Conservation (phyloP, 1,140 invertebrate species). For the Goniozus legneri region DNA sequence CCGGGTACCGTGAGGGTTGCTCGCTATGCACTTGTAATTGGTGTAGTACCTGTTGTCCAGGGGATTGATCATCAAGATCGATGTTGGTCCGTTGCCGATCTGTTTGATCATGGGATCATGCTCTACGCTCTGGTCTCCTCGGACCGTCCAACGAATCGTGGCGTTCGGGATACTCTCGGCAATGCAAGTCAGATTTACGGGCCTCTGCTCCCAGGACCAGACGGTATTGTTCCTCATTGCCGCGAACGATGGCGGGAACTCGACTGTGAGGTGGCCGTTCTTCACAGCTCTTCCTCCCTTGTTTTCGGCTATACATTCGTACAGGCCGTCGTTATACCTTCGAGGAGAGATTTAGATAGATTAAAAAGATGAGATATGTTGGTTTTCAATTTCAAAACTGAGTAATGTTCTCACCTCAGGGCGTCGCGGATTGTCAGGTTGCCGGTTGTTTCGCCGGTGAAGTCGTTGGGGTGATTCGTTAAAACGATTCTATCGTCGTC, state of each 20-base stretch:
- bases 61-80: conserved; percentile 67
- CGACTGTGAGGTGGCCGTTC: conserved; percentile 79
- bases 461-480: conserved; percentile 56
- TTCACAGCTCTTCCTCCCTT: conserved; percentile 68
- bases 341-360: too few relatives aligned
- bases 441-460: conserved; percentile 61
- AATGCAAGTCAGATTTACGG: conserved; percentile 84
- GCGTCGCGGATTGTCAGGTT: conserved; percentile 58
- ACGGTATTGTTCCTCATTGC: conserved; percentile 67
- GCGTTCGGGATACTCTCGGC: conserved; percentile 89
- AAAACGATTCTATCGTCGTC: conserved; percentile 63
- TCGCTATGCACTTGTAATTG: conserved; percentile 78
- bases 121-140: conserved; percentile 51
- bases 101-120: conserved; percentile 59
- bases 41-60: conserved; percentile 65
- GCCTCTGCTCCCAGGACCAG: conserved; percentile 77
- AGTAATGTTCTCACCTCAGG: too few relatives aligned
- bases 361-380: too few relatives aligned
- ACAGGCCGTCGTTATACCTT: conserved; percentile 79
- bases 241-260: conserved; percentile 77
- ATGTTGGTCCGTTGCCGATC: conserved; percentile 65
- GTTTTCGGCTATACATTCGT: conserved; percentile 82
- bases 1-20: conserved; percentile 69
- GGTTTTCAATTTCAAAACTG: too few relatives aligned
- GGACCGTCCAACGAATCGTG: conserved; percentile 78